phyloP scores from a whole-genome alignment of 2,113 vertebrate species.

The Halichoeres trimaculatus region DNA sequence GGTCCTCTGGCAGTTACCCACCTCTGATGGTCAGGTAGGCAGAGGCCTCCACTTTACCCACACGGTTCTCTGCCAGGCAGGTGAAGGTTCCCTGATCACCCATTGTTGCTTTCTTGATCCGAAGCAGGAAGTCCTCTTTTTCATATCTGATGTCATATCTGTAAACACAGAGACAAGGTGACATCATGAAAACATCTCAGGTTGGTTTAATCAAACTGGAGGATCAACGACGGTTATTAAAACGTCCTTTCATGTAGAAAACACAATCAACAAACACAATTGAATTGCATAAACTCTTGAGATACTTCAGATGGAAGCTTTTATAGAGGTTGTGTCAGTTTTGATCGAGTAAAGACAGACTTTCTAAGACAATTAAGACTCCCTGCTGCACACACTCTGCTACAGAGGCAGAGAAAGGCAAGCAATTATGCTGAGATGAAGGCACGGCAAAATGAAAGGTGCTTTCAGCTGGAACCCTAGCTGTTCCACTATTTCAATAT shows the following conservation, averaged over 20 bases:
- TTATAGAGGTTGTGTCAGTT: slow-evolving; percentile 58
- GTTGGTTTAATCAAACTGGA: slow-evolving; percentile 10
- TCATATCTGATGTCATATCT: slow-evolving; percentile 98
- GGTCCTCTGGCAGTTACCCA: slow-evolving; percentile 78
- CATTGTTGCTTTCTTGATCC: slow-evolving; percentile 91
- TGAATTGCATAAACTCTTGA: slow-evolving; percentile 21
- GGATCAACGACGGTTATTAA: not conserved
- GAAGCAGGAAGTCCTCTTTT: slow-evolving; percentile 93
- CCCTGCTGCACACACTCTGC: slow-evolving; percentile 64
- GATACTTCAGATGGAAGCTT: slow-evolving; percentile 54
- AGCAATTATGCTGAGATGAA: slow-evolving; percentile 78
- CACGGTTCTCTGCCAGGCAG: slow-evolving; percentile 94
- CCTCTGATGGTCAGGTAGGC: slow-evolving; percentile 96
- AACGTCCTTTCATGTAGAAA: slow-evolving; percentile 5
- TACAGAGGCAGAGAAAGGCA: slow-evolving; percentile 61
- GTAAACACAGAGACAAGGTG: slow-evolving; percentile 20
- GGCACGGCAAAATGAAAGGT: slow-evolving; percentile 80
- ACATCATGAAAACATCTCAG: not conserved
- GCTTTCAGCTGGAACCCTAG: slow-evolving; percentile 81
- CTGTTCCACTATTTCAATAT: slow-evolving; percentile 81
- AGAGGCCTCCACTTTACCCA: slow-evolving; percentile 94
- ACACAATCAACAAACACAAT: slow-evolving; percentile 34
- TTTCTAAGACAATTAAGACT: slow-evolving; percentile 70
- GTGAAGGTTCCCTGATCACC: slow-evolving; percentile 92
- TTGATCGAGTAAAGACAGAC: slow-evolving; percentile 66